Evolutionary conservation across 2,888 invertebrate species (phyloP), one percentile per base, ranked within the genome.

Genomic region (Spisula subtruncata): DNA sequence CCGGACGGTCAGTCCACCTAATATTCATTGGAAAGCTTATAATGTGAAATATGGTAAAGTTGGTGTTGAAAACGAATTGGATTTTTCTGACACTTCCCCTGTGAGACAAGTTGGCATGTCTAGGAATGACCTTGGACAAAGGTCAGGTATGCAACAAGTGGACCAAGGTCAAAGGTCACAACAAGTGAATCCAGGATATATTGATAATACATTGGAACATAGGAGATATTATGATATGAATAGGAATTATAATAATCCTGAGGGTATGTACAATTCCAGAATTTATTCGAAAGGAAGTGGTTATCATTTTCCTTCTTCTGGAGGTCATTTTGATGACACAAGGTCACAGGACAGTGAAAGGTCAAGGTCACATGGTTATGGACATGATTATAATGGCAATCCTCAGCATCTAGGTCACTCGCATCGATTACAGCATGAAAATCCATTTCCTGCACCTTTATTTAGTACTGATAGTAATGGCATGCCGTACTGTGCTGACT

Each of bases 21-120:
- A 56, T 41, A 81, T 85, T 32, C 60, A 85, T 29, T 92, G 90
- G 91, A 89, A 88, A 60, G 90, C 92, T 41, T 90, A 79, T 83
- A 92, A 92, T 88, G 88, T 90, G n/a, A 86, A 81, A 66, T 92
- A 90, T 89, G 92, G 92, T 29, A 92, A 89, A 90, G 56, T 92
- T 48, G 90, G 90, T 41, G 80, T 92, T 16, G 89, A 92, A 81
- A 92, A 92, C 25, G 92, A 92, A 81, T 86, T 90, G 56, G 79
- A 89, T 51, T 71, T 89, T 75, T 60, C 83, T 18, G 83, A 71
- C 1, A 32, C 29, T 79, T 51, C 82, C 20, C 60, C n/a, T 46
- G 86, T 83, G 32, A 86, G 86, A 84, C 83, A 89, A 32, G 91
- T 91, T 71, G 91, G 91, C 20, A 80, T 84, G 54, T 84, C 80